phyloP scores from a whole-genome alignment of 2,888 invertebrate species.

The Heliconius hortense region DNA sequence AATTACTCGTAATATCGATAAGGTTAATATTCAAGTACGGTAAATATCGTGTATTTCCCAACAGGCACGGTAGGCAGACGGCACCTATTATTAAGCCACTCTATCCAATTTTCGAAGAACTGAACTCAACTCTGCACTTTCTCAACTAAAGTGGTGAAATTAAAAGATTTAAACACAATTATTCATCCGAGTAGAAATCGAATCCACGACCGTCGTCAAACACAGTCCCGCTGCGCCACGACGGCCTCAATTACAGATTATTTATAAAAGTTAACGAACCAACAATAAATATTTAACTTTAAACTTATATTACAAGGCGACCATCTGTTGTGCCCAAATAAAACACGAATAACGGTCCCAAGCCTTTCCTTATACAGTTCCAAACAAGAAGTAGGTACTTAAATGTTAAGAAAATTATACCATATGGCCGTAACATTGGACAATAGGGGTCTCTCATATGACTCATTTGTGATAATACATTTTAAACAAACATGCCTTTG shows the following conservation, averaged over 20 bases:
- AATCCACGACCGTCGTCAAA: background rate
- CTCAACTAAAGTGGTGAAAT: background rate
- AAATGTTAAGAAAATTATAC: slow-evolving; percentile 55
- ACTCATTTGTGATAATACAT: slow-evolving; percentile 31
- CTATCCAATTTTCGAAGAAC: too few species aligned
- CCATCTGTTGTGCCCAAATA: slow-evolving; percentile 57
- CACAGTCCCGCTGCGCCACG: too few species aligned
- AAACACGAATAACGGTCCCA: slow-evolving; percentile 60
- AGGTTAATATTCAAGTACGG: too few species aligned
- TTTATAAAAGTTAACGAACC: slow-evolving; percentile 8
- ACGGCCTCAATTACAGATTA: background rate
- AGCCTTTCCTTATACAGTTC: slow-evolving; percentile 66
- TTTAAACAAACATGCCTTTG: slow-evolving; percentile 8
- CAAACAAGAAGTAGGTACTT: slow-evolving; percentile 52
- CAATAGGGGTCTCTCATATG: slow-evolving; percentile 28
- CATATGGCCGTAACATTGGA: slow-evolving; percentile 25
- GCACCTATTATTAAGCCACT: too few species aligned
- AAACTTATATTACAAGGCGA: slow-evolving; percentile 29
- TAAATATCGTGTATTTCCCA: too few species aligned
- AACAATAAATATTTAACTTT: slow-evolving; percentile 31
- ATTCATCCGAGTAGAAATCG: background rate
- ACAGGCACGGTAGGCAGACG: too few species aligned
- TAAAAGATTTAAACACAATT: background rate
- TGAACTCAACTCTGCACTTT: background rate
- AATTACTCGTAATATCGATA: background rate